These are phyloP conservation scores for Sarcoramphus papa DNA, from an alignment of 2,797 vertebrate genomes.

Conservation along the genomic window DNA sequence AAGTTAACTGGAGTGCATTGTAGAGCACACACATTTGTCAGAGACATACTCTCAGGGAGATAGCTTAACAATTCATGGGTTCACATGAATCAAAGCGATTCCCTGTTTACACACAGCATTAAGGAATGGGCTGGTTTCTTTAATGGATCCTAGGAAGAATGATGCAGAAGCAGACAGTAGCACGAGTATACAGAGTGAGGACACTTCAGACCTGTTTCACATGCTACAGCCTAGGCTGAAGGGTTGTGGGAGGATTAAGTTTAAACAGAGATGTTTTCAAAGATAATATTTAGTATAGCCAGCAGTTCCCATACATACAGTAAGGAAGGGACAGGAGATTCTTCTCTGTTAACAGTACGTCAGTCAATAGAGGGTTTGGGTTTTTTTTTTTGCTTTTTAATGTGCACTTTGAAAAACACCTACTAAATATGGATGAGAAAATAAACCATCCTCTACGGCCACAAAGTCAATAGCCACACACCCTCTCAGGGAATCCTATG, in stretches of 20 bases:
- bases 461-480: not conserved
- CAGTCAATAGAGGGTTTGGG: not conserved
- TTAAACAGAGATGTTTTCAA: constrained; percentile 20
- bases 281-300: not conserved
- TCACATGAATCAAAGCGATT: not conserved
- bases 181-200: rapidly evolving
- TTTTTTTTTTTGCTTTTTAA: not conserved
- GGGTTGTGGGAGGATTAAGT: not conserved
- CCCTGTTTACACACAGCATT: not conserved
- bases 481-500: not conserved
- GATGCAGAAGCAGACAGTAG: not conserved
- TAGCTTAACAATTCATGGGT: not conserved
- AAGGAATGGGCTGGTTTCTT: not conserved
- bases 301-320: not conserved
- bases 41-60: not conserved
- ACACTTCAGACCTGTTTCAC: not conserved
- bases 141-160: not conserved
- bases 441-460: not conserved
- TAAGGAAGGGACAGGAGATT: not conserved
- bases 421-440: not conserved
- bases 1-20: not conserved
- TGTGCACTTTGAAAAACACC: not conserved
- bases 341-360: not conserved
- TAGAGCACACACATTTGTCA: not conserved
- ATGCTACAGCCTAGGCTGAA: not conserved